Base-by-base conservation (phyloP, 2,888 invertebrate species). In the Scrobipalpa atriplicella region DNA sequence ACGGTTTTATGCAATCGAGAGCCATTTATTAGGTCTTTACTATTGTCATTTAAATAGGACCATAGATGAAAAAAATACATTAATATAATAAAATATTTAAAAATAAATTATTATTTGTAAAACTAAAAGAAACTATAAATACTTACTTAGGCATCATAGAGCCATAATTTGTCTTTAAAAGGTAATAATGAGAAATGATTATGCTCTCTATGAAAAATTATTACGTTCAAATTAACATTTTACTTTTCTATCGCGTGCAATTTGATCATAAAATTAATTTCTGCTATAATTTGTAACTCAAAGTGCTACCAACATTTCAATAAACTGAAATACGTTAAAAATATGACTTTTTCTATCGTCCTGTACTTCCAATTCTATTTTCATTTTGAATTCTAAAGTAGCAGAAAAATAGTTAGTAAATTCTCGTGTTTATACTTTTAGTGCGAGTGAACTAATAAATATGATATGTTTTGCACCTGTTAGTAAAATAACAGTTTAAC, bases 1-100 rank as follows among this genome's bases (percentile, higher is more conserved):
- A 81, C 18, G 72, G 72, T 52, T 65, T 79, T 77, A 80, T 81
- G 77, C 76, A 75, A 77, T 29, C 8, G 16, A 6, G 13, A 58
- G 29, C 36, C 13, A 58, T 58, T 58, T 58, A 8, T 52, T 13
- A 13, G n/a, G 18, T 58, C 8, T 11, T 29, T 29, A 10, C 19
- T 51, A 51, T 51, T 51, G 51, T 51, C 29, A 29, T 5, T 29
- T 29, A 29, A 29, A 29, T 29, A 29, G 29, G 29, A 29, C 5
- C 2, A 29, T 29, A n/a, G n/a, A n/a, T n/a, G n/a, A n/a, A n/a
- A n/a, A n/a, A n/a, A n/a, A n/a, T n/a, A n/a, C n/a, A n/a, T n/a
- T n/a, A n/a, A n/a, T n/a, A n/a, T n/a, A n/a, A n/a, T n/a, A n/a
- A n/a, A n/a, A n/a, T n/a, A n/a, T n/a, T n/a, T n/a, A n/a, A n/a